These are phyloP conservation scores for Alviniconcha strummeri DNA, from an alignment of 2,888 invertebrate species.

Conservation along the genomic window DNA sequence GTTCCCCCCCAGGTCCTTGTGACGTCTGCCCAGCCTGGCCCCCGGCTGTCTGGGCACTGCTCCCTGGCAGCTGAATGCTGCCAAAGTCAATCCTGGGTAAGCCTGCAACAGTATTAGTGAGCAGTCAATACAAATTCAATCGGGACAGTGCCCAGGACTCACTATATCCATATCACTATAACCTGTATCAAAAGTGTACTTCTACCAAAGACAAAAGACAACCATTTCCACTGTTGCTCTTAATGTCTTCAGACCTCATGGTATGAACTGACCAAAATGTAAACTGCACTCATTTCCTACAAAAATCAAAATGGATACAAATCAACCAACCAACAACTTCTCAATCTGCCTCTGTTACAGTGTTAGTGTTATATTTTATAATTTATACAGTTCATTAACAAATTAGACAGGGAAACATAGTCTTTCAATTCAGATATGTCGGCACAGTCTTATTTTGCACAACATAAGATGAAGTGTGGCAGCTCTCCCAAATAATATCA, in stretches of 20 bases:
- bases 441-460: too few species aligned
- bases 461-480: too few species aligned
- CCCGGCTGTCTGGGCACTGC: conserved; percentile 16
- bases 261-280: background rate
- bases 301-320: too few species aligned
- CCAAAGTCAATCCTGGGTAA: conserved; percentile 85
- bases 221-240: background rate
- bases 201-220: background rate
- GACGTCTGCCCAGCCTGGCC: background rate
- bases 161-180: too few species aligned
- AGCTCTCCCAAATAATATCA: too few species aligned
- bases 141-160: too few species aligned
- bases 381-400: too few species aligned
- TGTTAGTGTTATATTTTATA: too few species aligned
- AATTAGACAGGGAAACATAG: too few species aligned
- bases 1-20: conserved; percentile 34
- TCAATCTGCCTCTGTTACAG: too few species aligned
- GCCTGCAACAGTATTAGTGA: background rate
- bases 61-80: conserved; percentile 83
- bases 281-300: background rate
- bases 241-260: background rate
- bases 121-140: background rate
- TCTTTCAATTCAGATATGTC: too few species aligned
- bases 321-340: too few species aligned
- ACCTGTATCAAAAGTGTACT: background rate